Base-by-base conservation (phyloP, 1,140 invertebrate genomes). In the Latrodectus geometricus region DNA sequence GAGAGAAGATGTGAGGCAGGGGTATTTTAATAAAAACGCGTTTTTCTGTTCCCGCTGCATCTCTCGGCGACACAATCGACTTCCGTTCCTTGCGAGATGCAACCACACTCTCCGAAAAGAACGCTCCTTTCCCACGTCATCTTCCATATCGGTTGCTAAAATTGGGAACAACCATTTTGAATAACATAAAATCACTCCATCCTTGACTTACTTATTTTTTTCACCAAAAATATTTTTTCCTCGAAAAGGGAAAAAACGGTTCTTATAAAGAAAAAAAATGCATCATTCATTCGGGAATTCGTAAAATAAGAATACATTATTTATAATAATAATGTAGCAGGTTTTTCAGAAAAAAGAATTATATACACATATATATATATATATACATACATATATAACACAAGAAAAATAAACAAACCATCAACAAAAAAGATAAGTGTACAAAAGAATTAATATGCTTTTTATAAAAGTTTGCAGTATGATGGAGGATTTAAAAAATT, bases 31-130 rank as follows among this genome's bases (percentile, higher is more conserved):
- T 61, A 61, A 61, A 15, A 61, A 61, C 54, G 54, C 54, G 54
- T 61, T 61, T 61, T 61, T 23, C 21, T 11, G 20, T 69, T 69
- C 68, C 20, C n/a, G n/a, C 7, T 14, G 14, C 4, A 21, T 20
- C 68, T n/a, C 11, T 69, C 20, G 68, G 70, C 61, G 50, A 73
- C n/a, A 83, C 80, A 83, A 83, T 83, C 69, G 69, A 68, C 48
- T 83, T 83, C 80, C 80, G 80, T 83, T 83, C 65, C 70, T 83
- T 74, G 21, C 52, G 66, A 23, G 66, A 66, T 35, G 17, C 54
- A 52, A 56, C 23, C 17, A 54, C 15, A n/a, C 11, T 21, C 15
- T 9, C 49, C 35, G 35, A 68, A 77, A 35, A 49, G 61, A 61
- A 20, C 23, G 65, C 54, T 54, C 35, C 70, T 70, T 81, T 72